Conservation (phyloP, 2,113 vertebrate species). For the Gulo gulo region DNA sequence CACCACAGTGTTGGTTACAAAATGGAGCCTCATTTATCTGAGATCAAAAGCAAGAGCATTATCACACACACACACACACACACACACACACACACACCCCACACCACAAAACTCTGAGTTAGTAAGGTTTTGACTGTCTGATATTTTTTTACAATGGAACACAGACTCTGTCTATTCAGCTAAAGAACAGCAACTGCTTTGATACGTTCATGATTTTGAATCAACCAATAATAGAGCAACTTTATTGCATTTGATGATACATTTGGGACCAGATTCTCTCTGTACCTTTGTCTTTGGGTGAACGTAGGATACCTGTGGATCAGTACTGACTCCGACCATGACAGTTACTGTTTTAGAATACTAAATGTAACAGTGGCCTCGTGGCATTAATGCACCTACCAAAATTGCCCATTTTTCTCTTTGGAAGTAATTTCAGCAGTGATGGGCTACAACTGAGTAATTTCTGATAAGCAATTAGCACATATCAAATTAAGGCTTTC, state of each 20-base stretch:
- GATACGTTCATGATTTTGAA: constrained; percentile 28
- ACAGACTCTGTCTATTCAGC: not conserved
- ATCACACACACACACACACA: not conserved
- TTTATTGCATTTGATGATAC: not conserved
- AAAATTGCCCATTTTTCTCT: constrained; percentile 50
- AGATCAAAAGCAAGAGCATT: not conserved
- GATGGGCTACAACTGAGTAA: constrained; percentile 55
- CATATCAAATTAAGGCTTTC: constrained; percentile 63
- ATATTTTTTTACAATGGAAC: not conserved
- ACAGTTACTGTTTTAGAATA: constrained; percentile 6
- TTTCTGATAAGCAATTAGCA: constrained; percentile 67
- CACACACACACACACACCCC: not conserved
- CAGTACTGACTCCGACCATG: not conserved
- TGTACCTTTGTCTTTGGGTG: not conserved
- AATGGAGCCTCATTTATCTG: not conserved
- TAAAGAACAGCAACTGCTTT: not conserved
- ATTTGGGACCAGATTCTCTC: not conserved
- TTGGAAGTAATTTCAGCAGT: constrained; percentile 42
- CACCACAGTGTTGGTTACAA: not conserved
- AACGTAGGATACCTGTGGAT: not conserved
- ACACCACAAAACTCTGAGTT: not conserved
- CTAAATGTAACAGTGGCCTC: not conserved
- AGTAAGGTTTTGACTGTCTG: not conserved
- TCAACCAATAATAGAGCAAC: not conserved
- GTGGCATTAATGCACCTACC: constrained; percentile 17